These are phyloP conservation scores for Datnioides undecimradiatus DNA, from an alignment of 2,113 vertebrate genomes.

Conservation along the genomic window DNA sequence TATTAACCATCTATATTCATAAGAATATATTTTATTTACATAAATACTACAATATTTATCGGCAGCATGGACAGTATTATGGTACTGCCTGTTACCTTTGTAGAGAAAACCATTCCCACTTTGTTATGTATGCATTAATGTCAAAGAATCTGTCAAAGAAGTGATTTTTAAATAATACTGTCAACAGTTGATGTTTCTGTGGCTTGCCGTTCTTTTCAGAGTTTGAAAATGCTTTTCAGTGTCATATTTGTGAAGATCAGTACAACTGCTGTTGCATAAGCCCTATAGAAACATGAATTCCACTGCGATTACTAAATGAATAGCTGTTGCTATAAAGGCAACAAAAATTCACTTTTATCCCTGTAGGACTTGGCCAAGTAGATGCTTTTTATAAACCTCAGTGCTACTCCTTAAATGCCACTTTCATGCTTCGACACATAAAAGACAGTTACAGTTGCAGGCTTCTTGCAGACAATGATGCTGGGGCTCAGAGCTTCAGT, in stretches of 20 bases:
- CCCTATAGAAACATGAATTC: background rate
- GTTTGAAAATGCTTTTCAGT: slow-evolving; percentile 4
- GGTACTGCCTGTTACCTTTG: background rate
- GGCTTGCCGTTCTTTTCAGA: background rate
- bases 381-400: background rate
- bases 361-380: background rate
- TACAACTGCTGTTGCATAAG: slow-evolving; percentile 2
- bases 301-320: background rate
- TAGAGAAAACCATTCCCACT: background rate
- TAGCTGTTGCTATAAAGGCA: background rate
- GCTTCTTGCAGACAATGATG: too few relatives aligned
- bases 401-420: background rate
- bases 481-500: too few relatives aligned
- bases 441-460: background rate
- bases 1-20: too few relatives aligned
- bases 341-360: background rate
- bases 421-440: background rate
- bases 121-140: background rate
- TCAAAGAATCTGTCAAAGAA: background rate
- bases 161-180: background rate
- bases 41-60: background rate
- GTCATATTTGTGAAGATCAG: background rate
- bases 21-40: too few relatives aligned
- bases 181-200: background rate
- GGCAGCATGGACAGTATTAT: background rate